A percentile compares a stretch with the other conserved stretches of the same genome.
Evolutionary conservation across 92 coral and sea anemone genomes (phyloP).

Genomic region (Actinostola sp.): DNA sequence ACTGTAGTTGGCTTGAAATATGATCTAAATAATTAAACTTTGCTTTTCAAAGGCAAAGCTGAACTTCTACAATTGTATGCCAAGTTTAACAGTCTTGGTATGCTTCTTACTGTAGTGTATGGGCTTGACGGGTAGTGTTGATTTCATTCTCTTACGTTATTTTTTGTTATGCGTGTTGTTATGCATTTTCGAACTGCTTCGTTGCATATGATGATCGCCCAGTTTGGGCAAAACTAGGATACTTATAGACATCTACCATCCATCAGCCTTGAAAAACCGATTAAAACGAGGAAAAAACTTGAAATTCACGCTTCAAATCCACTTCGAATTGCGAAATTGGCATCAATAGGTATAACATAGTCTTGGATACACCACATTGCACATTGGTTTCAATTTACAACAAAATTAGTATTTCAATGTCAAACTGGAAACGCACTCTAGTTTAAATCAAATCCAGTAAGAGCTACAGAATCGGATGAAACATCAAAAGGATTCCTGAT

Average conservation of each 20-base stretch:
- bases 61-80: background rate
- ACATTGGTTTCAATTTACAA: too few species aligned
- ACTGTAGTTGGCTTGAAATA: background rate
- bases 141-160: background rate
- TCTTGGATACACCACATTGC: too few species aligned
- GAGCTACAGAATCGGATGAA: background rate
- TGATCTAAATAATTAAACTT: background rate
- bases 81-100: too few species aligned
- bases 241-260: too few species aligned
- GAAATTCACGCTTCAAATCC: too few species aligned
- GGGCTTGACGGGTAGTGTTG: background rate
- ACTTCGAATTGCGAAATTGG: too few species aligned
- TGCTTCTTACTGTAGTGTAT: background rate
- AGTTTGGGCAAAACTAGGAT: background rate
- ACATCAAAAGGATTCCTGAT: background rate
- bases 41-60: conserved; percentile 9
- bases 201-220: background rate
- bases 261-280: too few species aligned
- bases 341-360: background rate
- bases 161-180: background rate
- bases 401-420: too few species aligned
- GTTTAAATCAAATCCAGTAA: too few species aligned
- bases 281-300: too few species aligned
- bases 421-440: too few species aligned
- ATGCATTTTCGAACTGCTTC: conserved; percentile 1